Base-by-base conservation (phyloP, 2,888 invertebrate genomes). In the Acrobasis suavella region DNA sequence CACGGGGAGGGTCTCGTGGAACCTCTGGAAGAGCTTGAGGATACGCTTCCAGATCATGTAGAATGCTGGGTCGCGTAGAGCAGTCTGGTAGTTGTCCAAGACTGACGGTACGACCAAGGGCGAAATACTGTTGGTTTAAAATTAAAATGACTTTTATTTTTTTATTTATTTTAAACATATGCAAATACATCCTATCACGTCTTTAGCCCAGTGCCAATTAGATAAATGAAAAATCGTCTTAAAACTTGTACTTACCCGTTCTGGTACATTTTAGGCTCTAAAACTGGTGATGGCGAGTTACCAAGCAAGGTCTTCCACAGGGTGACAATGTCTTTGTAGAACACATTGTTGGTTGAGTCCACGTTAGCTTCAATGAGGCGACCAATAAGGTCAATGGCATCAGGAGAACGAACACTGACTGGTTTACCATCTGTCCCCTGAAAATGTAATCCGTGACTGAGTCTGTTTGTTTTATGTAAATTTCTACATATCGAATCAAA, bases 11-110 rank as follows among this genome's bases (percentile, higher is more conserved):
- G 93, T 82, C 66, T 92, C 75, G 71, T 94, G 93, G 93, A 95
- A 95, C 66, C 86, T 79, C 58, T 89, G 84, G 93, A 95, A 95
- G 58, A 95, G 84, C 49, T 88, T 80, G 62, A 89, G 55, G 38
- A 96, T 90, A 67, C 93, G 93, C 77, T 95, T 94, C 92, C 89
- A 93, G 63, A 96, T 90, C 80, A 94, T 93, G 85, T 94, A 96
- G 92, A 95, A 95, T 39, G 94, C 94, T 9, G 96, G 96, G 74
- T 96, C 96, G 62, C 95, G 93, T 17, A 95, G 84, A 9, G 93
- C 88, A 9, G 95, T 95, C 76, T 95, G 94, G 73, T 93, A 93
- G 72, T 95, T 93, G 76, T 96, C 95, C 69, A 96, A 82, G 9
- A 88, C 93, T n/a, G 95, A 94, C 49, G 95, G 95, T 0, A 90